A percentile compares a stretch with the other conserved stretches of the same genome.
Evolutionary conservation across 1,140 invertebrate genomes (phyloP).

Genomic region (Amyelois transitella): DNA sequence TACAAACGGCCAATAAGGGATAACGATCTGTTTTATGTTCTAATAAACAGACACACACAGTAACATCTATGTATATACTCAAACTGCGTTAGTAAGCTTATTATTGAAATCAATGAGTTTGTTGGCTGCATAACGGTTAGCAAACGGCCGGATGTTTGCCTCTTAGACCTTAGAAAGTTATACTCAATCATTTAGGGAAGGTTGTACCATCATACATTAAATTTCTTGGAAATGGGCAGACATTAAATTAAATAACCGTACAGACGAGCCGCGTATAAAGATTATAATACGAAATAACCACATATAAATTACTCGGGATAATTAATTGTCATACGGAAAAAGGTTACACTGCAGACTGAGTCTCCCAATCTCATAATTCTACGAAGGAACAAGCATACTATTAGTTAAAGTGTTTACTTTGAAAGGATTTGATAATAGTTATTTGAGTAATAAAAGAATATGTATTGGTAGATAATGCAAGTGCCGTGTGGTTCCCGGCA

Average conservation of each 20-base stretch:
- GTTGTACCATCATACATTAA: not conserved
- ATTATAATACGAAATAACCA: not conserved
- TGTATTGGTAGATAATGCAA: too few relatives aligned
- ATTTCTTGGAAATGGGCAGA: not conserved
- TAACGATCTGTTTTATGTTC: not conserved
- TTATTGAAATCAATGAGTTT: not conserved
- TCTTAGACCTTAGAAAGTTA: conserved; percentile 57
- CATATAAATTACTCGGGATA: not conserved
- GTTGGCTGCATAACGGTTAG: conserved; percentile 31
- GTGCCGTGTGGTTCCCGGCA: too few relatives aligned
- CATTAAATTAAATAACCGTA: not conserved
- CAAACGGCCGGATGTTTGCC: conserved; percentile 55
- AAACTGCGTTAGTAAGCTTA: not conserved
- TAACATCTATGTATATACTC: too few relatives aligned
- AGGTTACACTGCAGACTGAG: too few relatives aligned
- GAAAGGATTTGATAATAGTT: too few relatives aligned
- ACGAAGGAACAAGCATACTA: too few relatives aligned
- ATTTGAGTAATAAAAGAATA: too few relatives aligned
- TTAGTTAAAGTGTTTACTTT: too few relatives aligned
- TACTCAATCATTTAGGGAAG: conserved; percentile 5
- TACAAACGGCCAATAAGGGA: not conserved
- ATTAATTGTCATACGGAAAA: not conserved
- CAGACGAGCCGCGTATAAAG: not conserved
- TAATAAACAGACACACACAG: not conserved
- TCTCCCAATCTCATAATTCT: too few relatives aligned